phyloP scores from a whole-genome alignment of 1,140 invertebrate genomes.

The Drosophila sp. region DNA sequence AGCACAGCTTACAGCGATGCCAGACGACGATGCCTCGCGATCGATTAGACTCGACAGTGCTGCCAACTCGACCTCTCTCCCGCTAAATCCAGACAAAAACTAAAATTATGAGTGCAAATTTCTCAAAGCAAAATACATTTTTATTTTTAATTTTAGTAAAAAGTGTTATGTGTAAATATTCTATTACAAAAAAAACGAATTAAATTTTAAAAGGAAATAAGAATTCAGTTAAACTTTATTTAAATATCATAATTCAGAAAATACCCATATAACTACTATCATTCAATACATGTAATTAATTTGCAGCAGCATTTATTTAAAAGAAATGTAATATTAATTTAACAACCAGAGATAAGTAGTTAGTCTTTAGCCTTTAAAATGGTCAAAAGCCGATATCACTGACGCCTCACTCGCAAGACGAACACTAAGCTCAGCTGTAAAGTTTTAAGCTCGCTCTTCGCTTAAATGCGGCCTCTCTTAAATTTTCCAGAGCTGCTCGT shows the following conservation, averaged over 20 bases:
- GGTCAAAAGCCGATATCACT: slow-evolving; percentile 3
- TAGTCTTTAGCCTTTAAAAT: background rate
- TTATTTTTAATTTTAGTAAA: too few species aligned
- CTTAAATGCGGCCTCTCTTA: slow-evolving; percentile 24
- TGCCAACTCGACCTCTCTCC: background rate
- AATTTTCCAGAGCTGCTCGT: slow-evolving; percentile 32
- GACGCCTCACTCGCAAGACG: slow-evolving; percentile 6
- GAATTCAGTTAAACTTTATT: too few species aligned
- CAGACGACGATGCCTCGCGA: slow-evolving; percentile 37
- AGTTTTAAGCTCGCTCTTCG: slow-evolving; percentile 17
- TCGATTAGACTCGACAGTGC: background rate
- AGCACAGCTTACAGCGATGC: slow-evolving; percentile 54
- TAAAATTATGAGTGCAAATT: too few species aligned
- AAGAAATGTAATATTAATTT: background rate
- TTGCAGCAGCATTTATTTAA: background rate
- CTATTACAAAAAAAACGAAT: too few species aligned
- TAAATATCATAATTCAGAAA: too few species aligned
- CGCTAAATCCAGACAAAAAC: slow-evolving; percentile 12
- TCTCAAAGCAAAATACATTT: too few species aligned
- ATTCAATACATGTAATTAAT: background rate
- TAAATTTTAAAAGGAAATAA: too few species aligned
- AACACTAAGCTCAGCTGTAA: slow-evolving; percentile 12
- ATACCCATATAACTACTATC: too few species aligned
- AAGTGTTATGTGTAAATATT: too few species aligned
- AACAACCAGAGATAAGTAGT: background rate